Conservation (phyloP, 2,888 invertebrate species). For the Piscicola geometra region DNA sequence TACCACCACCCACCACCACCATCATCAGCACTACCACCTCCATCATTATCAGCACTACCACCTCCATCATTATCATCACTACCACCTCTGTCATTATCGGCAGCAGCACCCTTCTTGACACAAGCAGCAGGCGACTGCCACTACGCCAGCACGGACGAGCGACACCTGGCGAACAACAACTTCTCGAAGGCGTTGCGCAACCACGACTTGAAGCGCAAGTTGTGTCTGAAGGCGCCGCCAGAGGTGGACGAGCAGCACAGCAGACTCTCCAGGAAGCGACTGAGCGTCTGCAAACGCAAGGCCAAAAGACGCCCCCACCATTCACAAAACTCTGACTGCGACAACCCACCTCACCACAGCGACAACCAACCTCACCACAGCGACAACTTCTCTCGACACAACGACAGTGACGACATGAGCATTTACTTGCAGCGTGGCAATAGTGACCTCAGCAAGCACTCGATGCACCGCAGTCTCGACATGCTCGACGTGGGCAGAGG, state of each 20-base stretch:
- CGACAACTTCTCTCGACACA: background rate
- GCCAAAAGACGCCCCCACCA: background rate
- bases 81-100: background rate
- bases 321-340: too few relatives aligned
- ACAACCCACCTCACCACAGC: background rate
- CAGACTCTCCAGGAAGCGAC: background rate
- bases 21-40: background rate
- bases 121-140: too few relatives aligned
- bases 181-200: background rate
- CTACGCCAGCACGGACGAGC: background rate
- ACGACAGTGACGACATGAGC: conserved; percentile 6
- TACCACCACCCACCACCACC: background rate
- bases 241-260: background rate
- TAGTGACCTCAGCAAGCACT: background rate
- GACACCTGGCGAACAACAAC: conserved; percentile 5
- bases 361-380: background rate
- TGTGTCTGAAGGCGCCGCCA: background rate
- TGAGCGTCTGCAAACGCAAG: background rate
- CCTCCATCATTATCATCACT: background rate
- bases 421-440: background rate
- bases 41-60: background rate
- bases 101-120: too few relatives aligned
- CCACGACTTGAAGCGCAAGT: background rate
- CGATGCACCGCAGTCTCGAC: background rate
- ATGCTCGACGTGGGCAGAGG: conserved; percentile 13